Base-by-base conservation (phyloP, 2,888 invertebrate species). In the Euplexia lucipara region DNA sequence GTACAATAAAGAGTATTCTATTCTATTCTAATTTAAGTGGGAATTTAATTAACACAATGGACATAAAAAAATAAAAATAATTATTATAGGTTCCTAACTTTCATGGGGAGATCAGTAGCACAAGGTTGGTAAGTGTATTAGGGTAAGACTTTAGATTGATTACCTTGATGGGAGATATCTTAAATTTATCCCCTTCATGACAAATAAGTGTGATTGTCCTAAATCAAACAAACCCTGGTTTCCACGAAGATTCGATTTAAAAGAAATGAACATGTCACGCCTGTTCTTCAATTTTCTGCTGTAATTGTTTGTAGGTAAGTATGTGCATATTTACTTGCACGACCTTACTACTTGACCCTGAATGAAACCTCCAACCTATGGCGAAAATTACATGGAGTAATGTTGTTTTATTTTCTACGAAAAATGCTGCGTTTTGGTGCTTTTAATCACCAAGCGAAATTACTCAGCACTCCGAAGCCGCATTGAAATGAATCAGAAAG, bases 11-110 rank as follows among this genome's bases (percentile, higher is more conserved):
- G 2, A 14, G 67, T 18, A 37, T 22, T 14, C 12, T 44, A 54
- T 22, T 22, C 20, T 30, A 12, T 8, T 41, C n/a, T 35, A 30
- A 12, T 18, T n/a, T 16, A 35, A 18, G 9, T 51, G 45, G 30
- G 12, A 70, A 61, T 61, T n/a, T 30, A 20, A 51, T 22, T 51
- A 47, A 37, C 37, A 44, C n/a, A n/a, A n/a, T n/a, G n/a, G n/a
- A n/a, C n/a, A n/a, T n/a, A n/a, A n/a, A n/a, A n/a, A n/a, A n/a
- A n/a, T n/a, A n/a, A n/a, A n/a, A n/a, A n/a, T n/a, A n/a, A n/a
- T n/a, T n/a, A n/a, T n/a, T n/a, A n/a, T n/a, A n/a, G n/a, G n/a
- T n/a, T n/a, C n/a, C n/a, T 39, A 30, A 42, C 20, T 51, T 16
- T 30, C 20, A 47, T 35, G 47, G 30, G 9, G 30, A 61, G 14